Conservation (phyloP, 2,797 vertebrate genomes). For the Sparidentex hasta region DNA sequence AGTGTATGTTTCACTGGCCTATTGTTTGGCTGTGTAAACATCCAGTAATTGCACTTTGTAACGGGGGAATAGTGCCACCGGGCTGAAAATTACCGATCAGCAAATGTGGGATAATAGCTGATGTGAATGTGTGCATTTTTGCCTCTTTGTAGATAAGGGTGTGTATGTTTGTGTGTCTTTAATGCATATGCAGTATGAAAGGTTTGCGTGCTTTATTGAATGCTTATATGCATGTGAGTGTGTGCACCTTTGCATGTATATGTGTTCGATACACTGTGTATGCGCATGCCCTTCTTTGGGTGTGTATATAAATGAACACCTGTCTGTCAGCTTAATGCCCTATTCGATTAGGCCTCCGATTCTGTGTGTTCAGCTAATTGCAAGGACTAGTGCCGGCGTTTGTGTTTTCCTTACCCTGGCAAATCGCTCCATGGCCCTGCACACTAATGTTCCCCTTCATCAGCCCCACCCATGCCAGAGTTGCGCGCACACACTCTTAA, state of each 20-base stretch:
- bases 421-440: slow-evolving; percentile 65
- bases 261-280: not conserved
- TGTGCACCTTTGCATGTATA: slow-evolving; percentile 3
- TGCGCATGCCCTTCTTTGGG: slow-evolving; percentile 10
- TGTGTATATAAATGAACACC: slow-evolving; percentile 67
- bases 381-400: slow-evolving; percentile 59
- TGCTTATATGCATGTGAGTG: not conserved
- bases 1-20: slow-evolving; percentile 70
- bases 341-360: slow-evolving; percentile 75
- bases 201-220: not conserved
- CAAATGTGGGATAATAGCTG: slow-evolving; percentile 71
- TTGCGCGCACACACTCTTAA: slow-evolving; percentile 7
- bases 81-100: slow-evolving; percentile 78
- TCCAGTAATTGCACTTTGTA: slow-evolving; percentile 77
- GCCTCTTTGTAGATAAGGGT: slow-evolving; percentile 31
- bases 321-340: slow-evolving; percentile 75
- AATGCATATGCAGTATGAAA: slow-evolving; percentile 17
- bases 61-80: slow-evolving; percentile 70
- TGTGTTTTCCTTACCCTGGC: slow-evolving; percentile 73
- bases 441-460: slow-evolving; percentile 69
- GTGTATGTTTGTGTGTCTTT: slow-evolving; percentile 26
- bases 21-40: slow-evolving; percentile 79
- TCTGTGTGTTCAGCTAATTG: slow-evolving; percentile 85
- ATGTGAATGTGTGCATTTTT: slow-evolving; percentile 61
- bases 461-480: slow-evolving; percentile 15